Base-by-base conservation (phyloP, 1,140 invertebrate genomes). In the Drosophila repletoides region DNA sequence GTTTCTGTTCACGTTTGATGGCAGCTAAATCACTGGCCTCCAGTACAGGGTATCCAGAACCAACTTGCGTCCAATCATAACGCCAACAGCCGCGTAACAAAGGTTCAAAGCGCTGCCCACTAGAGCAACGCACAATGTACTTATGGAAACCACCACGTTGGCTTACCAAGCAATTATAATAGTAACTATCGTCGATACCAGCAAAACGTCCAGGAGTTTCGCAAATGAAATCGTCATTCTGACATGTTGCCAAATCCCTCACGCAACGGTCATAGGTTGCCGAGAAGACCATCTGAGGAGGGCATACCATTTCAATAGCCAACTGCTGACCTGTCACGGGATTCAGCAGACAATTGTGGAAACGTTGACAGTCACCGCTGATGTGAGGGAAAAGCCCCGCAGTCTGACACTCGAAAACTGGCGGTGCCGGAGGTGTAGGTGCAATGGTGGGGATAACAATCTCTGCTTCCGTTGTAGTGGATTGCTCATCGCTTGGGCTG, bases 1-100 rank as follows among this genome's bases (percentile, higher is more conserved):
- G 46, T 46, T 89, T 89, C 51, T 76, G 46, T 10, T 89, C 88
- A 17, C 58, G 41, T 31, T 80, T 86, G 21, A 89, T 89, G 14
- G 72, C 80, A 12, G 80, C 64, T 67, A 81, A 36, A 38, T 89
- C 88, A n/a, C 51, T 55, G 4, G 59, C 0, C 55, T 87, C 81
- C 4, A 60, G 24, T 28, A 73, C 72, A 2, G 26, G 15, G 43
- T 71, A 55, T 2, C 71, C 80, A 1, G 80, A 67, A 15, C 55
- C 12, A 6, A 71, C 26, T 14, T 74, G 83, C 0, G 76, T 66
- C 76, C 76, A 87, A n/a, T 88, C 83, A 10, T 74, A 83, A 2
- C 81, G 69, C 83, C 76, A 87, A 49, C 81, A 87, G 0, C 76
- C 61, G 0, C 61, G 61, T 3, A 83, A 9, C 12, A 65, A 0